These are phyloP conservation scores for Chelmon rostratus DNA, from an alignment of 2,797 vertebrate species.

Conservation along the genomic window DNA sequence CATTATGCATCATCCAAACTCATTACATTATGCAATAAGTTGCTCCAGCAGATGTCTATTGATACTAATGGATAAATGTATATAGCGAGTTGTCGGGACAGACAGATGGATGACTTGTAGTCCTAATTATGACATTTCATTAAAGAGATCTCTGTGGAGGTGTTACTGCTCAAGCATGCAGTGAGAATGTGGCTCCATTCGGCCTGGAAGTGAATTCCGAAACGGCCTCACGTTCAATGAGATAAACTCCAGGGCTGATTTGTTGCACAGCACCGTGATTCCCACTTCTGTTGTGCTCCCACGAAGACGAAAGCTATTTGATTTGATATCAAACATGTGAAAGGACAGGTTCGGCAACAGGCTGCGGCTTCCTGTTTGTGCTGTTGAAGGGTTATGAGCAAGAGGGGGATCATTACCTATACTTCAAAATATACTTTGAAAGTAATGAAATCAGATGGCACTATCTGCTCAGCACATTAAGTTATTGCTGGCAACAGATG, in stretches of 20 bases:
- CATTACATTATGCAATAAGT: conserved; percentile 42
- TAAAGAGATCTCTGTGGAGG: conserved; percentile 45
- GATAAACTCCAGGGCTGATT: conserved; percentile 31
- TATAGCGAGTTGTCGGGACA: conserved; percentile 24
- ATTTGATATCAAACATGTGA: conserved; percentile 52
- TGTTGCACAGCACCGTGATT: conserved; percentile 4
- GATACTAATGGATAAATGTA: conserved; percentile 42
- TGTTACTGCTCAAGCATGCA: conserved; percentile 21
- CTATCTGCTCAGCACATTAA: conserved; percentile 55
- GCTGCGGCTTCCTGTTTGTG: conserved; percentile 52
- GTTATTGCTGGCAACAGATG: conserved; percentile 69
- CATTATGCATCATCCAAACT: conserved; percentile 28
- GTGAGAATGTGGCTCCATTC: conserved; percentile 32
- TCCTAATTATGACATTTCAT: conserved; percentile 67
- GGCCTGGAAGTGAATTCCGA: conserved; percentile 38
- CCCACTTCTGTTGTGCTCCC: conserved; percentile 25
- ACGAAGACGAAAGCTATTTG: conserved; percentile 34
- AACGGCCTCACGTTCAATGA: conserved; percentile 9
- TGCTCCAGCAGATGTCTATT: conserved; percentile 39
- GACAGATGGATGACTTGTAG: conserved; percentile 53
- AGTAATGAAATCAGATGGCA: conserved; percentile 68
- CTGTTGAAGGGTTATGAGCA: conserved; percentile 51
- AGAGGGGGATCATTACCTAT: conserved; percentile 48
- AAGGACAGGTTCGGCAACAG: conserved; percentile 44
- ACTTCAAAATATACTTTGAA: conserved; percentile 67